phyloP scores from a whole-genome alignment of 2,888 invertebrate species.

The Lepas anatifera region DNA sequence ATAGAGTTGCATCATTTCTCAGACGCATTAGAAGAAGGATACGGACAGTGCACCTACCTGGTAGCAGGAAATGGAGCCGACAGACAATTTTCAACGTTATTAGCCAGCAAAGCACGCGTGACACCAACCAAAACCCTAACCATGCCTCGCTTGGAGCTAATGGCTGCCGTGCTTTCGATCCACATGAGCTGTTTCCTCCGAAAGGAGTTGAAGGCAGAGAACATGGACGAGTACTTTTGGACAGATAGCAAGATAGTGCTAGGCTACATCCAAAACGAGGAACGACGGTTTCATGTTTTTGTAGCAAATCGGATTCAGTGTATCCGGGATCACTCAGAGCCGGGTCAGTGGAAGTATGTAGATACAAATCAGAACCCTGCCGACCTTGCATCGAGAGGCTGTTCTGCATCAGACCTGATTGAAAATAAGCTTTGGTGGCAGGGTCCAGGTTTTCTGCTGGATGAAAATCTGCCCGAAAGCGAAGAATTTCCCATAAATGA shows the following conservation, averaged over 20 bases:
- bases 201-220: background rate
- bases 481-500: background rate
- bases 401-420: background rate
- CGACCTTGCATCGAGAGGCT: background rate
- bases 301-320: background rate
- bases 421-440: too few relatives aligned
- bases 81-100: background rate
- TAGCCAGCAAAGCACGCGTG: conserved; percentile 5
- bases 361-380: background rate
- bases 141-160: background rate
- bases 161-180: conserved; percentile 4
- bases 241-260: background rate
- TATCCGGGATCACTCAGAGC: background rate
- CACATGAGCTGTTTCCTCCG: background rate
- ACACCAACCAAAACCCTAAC: conserved; percentile 9
- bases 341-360: background rate
- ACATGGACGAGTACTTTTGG: background rate
- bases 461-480: background rate
- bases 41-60: conserved; percentile 9
- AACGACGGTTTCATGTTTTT: background rate
- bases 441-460: too few relatives aligned
- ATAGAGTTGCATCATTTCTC: conserved; percentile 23
- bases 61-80: background rate
- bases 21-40: conserved; percentile 10
- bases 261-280: background rate